Base-by-base conservation (phyloP, 2,888 invertebrate genomes). In the Aethes cnicana region DNA sequence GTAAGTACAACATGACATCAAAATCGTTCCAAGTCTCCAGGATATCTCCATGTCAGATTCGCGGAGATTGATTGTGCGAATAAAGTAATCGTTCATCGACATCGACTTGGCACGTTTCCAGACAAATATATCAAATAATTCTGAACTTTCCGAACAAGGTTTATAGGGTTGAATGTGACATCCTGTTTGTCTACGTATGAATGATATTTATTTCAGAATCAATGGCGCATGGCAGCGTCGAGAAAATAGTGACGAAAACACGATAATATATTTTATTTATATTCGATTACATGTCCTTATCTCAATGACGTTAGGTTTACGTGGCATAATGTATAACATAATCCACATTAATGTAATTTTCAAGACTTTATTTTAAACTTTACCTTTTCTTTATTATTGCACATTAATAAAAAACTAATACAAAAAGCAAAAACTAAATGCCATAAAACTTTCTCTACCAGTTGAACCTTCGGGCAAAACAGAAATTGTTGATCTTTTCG, bases 41-140 rank as follows among this genome's bases (percentile, higher is more conserved):
- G 39, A 48, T 33, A 26, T 48, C 12, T 30, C 25, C 36, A 44
- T 54, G 48, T 21, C 33, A 53, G 14, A 14, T 46, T 39, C 5
- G 41, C 20, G 58, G 65, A 66, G 70, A 76, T 70, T 64, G 64
- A 75, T 69, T 72, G 57, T 61, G 54, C 63, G 63, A 68, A 71
- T 72, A 74, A 68, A 75, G 62, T 63, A 68, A 63, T 63, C 67
- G 70, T 68, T 58, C 64, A 61, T 63, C 59, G 69, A 69, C 54
- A 49, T 33, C 6, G 25, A 17, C 8, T 20, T 54, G 54, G 54
- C 54, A 28, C 2, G 12, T 0, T 18, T 28, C 54, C 54, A 54
- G 39, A 36, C 37, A 44, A 20, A 37, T 33, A 39, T 20, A 25
- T 16, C 32, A 20, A 6, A 3, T 32, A 20, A 52, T 20, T 37